Evolutionary conservation across 2,113 vertebrate genomes (phyloP).

Genomic region (Dicentrarchus labrax): DNA sequence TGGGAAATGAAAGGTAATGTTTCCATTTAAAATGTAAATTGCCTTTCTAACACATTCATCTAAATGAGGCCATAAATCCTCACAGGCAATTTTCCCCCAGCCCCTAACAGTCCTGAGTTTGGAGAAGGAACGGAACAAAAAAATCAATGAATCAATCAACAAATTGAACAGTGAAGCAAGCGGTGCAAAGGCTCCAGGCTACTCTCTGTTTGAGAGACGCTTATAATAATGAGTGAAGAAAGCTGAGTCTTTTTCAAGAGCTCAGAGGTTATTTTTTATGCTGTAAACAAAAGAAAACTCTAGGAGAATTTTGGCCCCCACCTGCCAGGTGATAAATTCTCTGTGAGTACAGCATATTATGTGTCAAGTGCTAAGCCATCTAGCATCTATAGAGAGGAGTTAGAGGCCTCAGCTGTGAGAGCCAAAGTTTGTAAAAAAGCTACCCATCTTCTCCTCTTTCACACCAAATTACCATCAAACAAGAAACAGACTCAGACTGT

Average conservation of each 20-base stretch:
- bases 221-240: slow-evolving; percentile 12
- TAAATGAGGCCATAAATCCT: slow-evolving; percentile 68
- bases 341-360: slow-evolving; percentile 36
- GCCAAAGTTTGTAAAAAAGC: slow-evolving; percentile 42
- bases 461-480: slow-evolving; percentile 25
- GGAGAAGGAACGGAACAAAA: not conserved
- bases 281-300: slow-evolving; percentile 16
- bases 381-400: slow-evolving; percentile 32
- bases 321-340: slow-evolving; percentile 49
- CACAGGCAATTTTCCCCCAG: slow-evolving; percentile 18
- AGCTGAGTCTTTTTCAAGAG: slow-evolving; percentile 18
- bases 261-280: slow-evolving; percentile 3
- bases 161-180: slow-evolving; percentile 48
- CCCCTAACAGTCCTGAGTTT: slow-evolving; percentile 25
- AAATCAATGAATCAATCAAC: slow-evolving; percentile 68
- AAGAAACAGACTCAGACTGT: not conserved
- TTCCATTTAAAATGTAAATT: slow-evolving; percentile 77
- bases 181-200: slow-evolving; percentile 15
- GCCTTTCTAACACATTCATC: slow-evolving; percentile 53
- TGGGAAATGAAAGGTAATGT: slow-evolving; percentile 46
- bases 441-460: slow-evolving; percentile 17
- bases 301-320: slow-evolving; percentile 16
- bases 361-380: slow-evolving; percentile 44
- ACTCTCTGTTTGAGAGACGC: slow-evolving; percentile 9
- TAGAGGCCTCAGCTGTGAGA: slow-evolving; percentile 9